Evolutionary conservation across 2,797 vertebrate species (phyloP), one percentile per base, ranked within the genome.

Genomic region (Alcedo quadribrachys): DNA sequence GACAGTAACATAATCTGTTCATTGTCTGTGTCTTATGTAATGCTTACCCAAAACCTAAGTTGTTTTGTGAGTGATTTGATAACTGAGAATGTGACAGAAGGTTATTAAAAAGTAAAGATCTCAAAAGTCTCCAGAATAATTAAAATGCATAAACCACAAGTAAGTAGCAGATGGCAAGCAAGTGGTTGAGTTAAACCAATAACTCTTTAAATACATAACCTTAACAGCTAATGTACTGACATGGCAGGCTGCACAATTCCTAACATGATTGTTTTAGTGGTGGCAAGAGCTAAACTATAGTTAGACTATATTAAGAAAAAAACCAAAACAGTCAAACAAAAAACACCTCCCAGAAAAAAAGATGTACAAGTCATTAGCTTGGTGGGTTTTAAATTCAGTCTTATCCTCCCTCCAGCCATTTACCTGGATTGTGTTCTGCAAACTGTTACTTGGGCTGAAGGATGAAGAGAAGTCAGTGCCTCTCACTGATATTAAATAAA

Each of bases 111-210:
- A 92, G 71, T 85, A 89, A 88, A 93, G 80, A 89, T 96, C 94
- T 90, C 95, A n/a, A 54, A 96, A 96, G 61, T 88, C 63, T 96
- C 67, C 10, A 58, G 83, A 96, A 95, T 94, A 96, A 97, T 97
- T 96, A 95, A 96, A 97, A 95, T 96, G 85, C 94, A 89, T 92
- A 93, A 96, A 95, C 80, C 67, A 93, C 77, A 94, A 81, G 79
- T 74, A 96, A 78, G 87, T 75, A 97, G 94, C 90, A 97, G 96
- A 96, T 95, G 96, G 95, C 67, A 94, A 95, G 82, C 81, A 94
- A 96, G 85, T 81, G 71, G 95, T 93, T 97, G 95, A 97, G 96
- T 92, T 96, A 97, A 97, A 96, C 92, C 85, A 84, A 71, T 92
- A 93, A 95, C 61, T 96, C 94, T 94, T 95, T 92, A 92, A 93